These are phyloP conservation scores for Scolanthus callimorphus DNA, from an alignment of 92 coral and sea anemone genomes.

Conservation along the genomic window DNA sequence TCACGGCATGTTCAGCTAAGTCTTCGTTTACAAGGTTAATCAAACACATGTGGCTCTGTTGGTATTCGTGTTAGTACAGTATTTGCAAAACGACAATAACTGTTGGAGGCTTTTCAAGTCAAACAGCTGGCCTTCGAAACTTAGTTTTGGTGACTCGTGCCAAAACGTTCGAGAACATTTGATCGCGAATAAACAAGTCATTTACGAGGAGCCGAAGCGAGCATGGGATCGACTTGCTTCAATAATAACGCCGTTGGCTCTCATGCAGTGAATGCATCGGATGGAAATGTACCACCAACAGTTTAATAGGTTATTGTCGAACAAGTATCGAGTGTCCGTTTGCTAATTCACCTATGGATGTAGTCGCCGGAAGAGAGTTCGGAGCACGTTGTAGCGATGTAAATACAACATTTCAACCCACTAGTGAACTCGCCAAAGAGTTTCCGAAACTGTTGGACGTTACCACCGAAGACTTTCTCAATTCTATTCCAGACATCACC, in stretches of 20 bases:
- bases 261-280: no score
- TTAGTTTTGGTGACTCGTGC: background rate
- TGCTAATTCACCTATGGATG: constrained; percentile 7
- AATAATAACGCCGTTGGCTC: constrained; percentile 6
- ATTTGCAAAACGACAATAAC: constrained; percentile 1
- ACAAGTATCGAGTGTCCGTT: constrained; percentile 23
- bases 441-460: constrained; percentile 41
- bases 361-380: constrained; percentile 7
- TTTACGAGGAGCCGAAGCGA: no score
- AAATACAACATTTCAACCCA: background rate
- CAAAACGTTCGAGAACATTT: no score
- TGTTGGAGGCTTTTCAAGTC: background rate
- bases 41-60: constrained; percentile 1
- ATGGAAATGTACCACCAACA: no score
- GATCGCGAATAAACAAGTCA: no score
- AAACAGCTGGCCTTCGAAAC: constrained; percentile 4
- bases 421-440: constrained; percentile 12
- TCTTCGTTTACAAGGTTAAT: background rate
- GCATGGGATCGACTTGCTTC: constrained; percentile 2
- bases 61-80: background rate
- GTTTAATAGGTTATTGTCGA: no score
- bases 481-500: constrained; percentile 73
- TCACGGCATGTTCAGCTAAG: background rate
- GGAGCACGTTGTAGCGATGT: constrained; percentile 27
- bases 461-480: constrained; percentile 70